phyloP scores from a whole-genome alignment of 2,888 invertebrate genomes.

The Sicus ferrugineus region DNA sequence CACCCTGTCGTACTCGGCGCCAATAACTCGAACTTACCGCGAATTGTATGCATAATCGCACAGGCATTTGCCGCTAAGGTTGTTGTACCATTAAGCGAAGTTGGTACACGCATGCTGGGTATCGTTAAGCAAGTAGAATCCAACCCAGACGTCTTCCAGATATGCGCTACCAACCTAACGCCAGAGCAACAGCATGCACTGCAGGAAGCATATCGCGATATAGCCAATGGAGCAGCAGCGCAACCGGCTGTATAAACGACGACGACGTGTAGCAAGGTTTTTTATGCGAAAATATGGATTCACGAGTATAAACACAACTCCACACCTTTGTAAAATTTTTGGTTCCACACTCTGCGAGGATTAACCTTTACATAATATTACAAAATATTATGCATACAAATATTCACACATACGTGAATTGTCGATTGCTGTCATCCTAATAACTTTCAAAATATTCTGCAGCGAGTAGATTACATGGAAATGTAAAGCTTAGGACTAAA shows the following conservation, averaged over 20 bases:
- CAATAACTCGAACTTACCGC: slow-evolving; percentile 88
- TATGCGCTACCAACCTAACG: slow-evolving; percentile 78
- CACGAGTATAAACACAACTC: neutral
- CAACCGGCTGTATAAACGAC: slow-evolving; percentile 38
- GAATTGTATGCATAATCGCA: slow-evolving; percentile 86
- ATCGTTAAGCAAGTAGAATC: slow-evolving; percentile 88
- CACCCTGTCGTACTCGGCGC: slow-evolving; percentile 86
- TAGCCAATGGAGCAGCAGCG: slow-evolving; percentile 50
- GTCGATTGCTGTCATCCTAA: neutral
- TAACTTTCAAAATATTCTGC: neutral
- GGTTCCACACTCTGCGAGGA: slow-evolving; percentile 8
- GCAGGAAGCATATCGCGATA: slow-evolving; percentile 70
- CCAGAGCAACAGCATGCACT: slow-evolving; percentile 85
- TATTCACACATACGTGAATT: neutral
- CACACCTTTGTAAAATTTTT: slow-evolving; percentile 14
- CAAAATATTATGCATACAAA: slow-evolving; percentile 16
- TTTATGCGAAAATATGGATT: slow-evolving; percentile 1
- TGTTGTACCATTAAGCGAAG: slow-evolving; percentile 77
- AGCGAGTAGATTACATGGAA: slow-evolving; percentile 12
- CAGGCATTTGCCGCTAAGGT: slow-evolving; percentile 89
- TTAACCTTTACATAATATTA: slow-evolving; percentile 19
- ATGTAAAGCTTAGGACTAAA: slow-evolving; percentile 18
- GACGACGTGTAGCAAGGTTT: neutral
- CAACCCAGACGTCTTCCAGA: slow-evolving; percentile 80
- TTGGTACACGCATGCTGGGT: slow-evolving; percentile 80